Evolutionary conservation across 1,140 invertebrate species (phyloP).

Genomic region (Rhyzopertha dominica): DNA sequence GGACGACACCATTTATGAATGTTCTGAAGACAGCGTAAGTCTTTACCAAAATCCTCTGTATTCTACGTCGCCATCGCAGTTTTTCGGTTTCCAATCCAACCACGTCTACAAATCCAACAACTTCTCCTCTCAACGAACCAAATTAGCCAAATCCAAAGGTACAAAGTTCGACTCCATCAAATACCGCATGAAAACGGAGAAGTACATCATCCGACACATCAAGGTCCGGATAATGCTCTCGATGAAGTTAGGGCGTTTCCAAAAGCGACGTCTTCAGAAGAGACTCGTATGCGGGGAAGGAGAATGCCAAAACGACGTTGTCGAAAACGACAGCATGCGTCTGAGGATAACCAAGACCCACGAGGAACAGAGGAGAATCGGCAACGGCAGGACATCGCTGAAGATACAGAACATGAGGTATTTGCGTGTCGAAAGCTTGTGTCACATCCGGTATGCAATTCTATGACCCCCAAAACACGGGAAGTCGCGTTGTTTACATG

Average conservation of each 20-base stretch:
- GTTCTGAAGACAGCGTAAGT: constrained; percentile 38
- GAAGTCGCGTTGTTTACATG: too few relatives aligned
- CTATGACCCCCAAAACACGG: too few relatives aligned
- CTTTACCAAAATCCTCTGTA: constrained; percentile 41
- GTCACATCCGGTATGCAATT: too few relatives aligned
- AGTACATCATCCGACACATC: constrained; percentile 42
- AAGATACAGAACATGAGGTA: constrained; percentile 45
- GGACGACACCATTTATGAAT: constrained; percentile 41
- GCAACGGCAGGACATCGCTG: constrained; percentile 37
- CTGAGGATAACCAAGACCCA: constrained; percentile 27
- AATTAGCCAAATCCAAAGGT: neutral
- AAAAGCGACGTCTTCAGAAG: constrained; percentile 18
- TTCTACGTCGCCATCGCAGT: constrained; percentile 11
- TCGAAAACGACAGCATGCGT: constrained; percentile 9
- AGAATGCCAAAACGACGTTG: neutral
- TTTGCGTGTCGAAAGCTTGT: too few relatives aligned
- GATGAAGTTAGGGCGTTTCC: constrained; percentile 29
- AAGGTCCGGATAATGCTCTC: constrained; percentile 42
- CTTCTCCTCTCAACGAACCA: constrained; percentile 9
- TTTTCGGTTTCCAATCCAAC: constrained; percentile 27
- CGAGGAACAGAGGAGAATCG: constrained; percentile 39
- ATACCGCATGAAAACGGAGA: constrained; percentile 32
- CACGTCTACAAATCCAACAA: constrained; percentile 7
- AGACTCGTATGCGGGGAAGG: too few relatives aligned
- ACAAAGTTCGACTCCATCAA: constrained; percentile 22